Percentiles rank a stretch among this genome's conserved stretches.
Conservation (phyloP, 2,888 invertebrate genomes). For the Sinohyriopsis cumingii region DNA sequence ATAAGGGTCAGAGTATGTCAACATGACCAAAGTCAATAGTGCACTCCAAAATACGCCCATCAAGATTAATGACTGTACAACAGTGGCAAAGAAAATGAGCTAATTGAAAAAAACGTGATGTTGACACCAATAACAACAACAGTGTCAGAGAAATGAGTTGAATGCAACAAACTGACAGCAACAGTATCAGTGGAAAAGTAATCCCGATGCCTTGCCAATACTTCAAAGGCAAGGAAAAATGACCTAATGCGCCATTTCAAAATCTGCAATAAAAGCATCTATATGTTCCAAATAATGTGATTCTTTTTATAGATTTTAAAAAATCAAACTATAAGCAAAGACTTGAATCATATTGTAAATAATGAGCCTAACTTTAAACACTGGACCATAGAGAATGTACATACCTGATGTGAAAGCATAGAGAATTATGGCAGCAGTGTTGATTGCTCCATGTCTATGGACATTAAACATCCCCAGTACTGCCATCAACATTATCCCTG, state of each 20-base stretch:
- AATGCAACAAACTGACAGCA: too few relatives aligned
- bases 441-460: conserved; percentile 74
- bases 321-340: not conserved
- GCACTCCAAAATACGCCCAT: too few relatives aligned
- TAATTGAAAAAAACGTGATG: too few relatives aligned
- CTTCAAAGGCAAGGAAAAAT: too few relatives aligned
- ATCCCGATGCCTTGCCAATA: too few relatives aligned
- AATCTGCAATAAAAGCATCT: not conserved
- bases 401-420: conserved; percentile 74
- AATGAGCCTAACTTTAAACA: not conserved
- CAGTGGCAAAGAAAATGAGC: too few relatives aligned
- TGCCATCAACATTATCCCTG: conserved; percentile 74
- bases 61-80: too few relatives aligned
- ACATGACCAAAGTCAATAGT: too few relatives aligned
- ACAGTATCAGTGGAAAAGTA: too few relatives aligned
- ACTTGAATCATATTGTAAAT: not conserved
- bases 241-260: not conserved
- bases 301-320: not conserved
- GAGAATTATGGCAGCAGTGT: conserved; percentile 73
- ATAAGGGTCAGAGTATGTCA: too few relatives aligned
- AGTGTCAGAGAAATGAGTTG: too few relatives aligned
- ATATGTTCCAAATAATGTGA: not conserved
- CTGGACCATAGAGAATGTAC: conserved; percentile 2
- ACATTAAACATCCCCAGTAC: conserved; percentile 73
- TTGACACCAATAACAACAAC: too few relatives aligned